phyloP scores from a whole-genome alignment of 1,140 invertebrate species.

The Eulimnadia texana region DNA sequence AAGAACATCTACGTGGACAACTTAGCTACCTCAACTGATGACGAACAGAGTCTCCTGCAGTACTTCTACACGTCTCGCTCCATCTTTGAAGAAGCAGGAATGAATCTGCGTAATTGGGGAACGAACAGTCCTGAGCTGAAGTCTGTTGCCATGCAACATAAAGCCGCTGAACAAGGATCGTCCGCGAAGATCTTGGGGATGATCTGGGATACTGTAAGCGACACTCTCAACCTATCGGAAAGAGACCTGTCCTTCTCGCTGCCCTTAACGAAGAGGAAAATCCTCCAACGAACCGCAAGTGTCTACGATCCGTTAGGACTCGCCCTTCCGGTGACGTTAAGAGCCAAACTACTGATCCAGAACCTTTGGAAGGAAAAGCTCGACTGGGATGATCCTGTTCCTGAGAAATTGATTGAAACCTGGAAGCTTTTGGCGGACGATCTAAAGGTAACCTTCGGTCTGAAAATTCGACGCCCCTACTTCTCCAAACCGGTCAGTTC shows the following conservation, averaged over 20 bases:
- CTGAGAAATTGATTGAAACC: not conserved
- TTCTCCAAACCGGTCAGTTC: not conserved
- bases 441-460: not conserved
- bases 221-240: constrained; percentile 6
- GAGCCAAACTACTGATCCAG: constrained; percentile 17
- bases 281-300: constrained; percentile 12
- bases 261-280: constrained; percentile 11
- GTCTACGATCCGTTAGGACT: constrained; percentile 19
- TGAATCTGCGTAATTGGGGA: constrained; percentile 4
- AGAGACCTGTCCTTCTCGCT: not conserved
- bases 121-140: not conserved
- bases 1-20: constrained; percentile 13
- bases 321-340: constrained; percentile 15
- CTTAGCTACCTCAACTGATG: not conserved
- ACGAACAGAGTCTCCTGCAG: not conserved
- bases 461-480: constrained; percentile 1
- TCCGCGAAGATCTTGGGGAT: constrained; percentile 6
- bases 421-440: not conserved
- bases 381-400: constrained; percentile 18
- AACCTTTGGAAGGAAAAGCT: constrained; percentile 17
- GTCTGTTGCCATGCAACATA: not conserved
- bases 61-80: not conserved
- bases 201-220: not conserved
- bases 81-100: constrained; percentile 5
- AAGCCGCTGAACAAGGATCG: not conserved